Evolutionary conservation across 1,140 invertebrate species (phyloP), one percentile per base, ranked within the genome.

Genomic region (Aleiodes sp.): DNA sequence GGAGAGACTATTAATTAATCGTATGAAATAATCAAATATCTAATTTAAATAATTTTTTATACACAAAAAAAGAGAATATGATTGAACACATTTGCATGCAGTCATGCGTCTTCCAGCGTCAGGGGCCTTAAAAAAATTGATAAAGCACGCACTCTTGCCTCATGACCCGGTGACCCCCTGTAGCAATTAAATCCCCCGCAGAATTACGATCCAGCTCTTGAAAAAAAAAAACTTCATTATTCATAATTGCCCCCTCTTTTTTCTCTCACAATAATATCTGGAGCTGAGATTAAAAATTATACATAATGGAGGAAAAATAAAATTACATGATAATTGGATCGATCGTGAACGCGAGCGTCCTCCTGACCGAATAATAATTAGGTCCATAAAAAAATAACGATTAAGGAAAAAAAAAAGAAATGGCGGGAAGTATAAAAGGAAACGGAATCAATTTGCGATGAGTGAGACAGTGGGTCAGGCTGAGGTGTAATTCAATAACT

Each of bases 401-500:
- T 29, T 33, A 46, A 56, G 39, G 43, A 12, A 4, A 21, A 41
- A 9, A 12, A 2, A 65, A 35, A 41, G 12, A 57, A 67, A 59
- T 35, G 16, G 35, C 39, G 39, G 10, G 52, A 14, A 35, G 24
- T 33, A 35, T 31, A 26, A 68, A 39, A 43, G 56, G 28, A 41
- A 43, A 35, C 35, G 39, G 52, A 66, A 66, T 57, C 31, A 66
- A 66, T 33, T 56, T 57, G 16, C 43, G 46, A 56, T 31, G 35
- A 57, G 24, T n/a, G 39, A 46, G 26, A 41, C 35, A 64, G 24
- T 39, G 39, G 19, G 35, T 41, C 39, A 64, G 37, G 62, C 29
- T 33, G 29, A 64, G 39, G 39, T 41, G 62, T 64, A 64, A 64
- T 64, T 64, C 62, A 64, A 64, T 64, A 64, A 64, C 62, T 64